Percentiles rank a stretch among this genome's conserved stretches.
These are phyloP conservation scores for Falcunculus frontatus DNA, from an alignment of 2,113 vertebrate species.

Conservation along the genomic window DNA sequence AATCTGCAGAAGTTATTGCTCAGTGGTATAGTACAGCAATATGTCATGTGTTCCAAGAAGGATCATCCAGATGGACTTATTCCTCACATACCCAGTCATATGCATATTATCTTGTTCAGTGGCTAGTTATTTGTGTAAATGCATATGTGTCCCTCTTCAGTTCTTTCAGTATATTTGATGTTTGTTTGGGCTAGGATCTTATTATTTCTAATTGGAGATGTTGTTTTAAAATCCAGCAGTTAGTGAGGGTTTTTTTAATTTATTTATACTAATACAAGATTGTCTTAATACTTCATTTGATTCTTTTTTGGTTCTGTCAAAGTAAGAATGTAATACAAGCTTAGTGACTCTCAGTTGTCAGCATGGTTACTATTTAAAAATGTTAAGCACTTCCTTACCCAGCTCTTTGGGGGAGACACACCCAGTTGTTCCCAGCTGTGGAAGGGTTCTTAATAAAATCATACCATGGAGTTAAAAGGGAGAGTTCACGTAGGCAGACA, in stretches of 20 bases:
- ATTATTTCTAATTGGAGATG: neutral
- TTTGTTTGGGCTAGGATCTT: neutral
- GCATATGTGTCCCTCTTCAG: neutral
- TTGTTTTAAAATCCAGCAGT: neutral
- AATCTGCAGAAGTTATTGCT: constrained; percentile 42
- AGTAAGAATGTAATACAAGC: constrained; percentile 24
- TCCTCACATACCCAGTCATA: neutral
- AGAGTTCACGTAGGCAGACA: neutral
- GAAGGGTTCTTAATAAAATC: neutral
- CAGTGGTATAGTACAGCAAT: neutral
- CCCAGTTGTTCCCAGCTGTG: constrained; percentile 44
- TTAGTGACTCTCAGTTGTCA: constrained; percentile 41
- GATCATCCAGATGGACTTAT: neutral
- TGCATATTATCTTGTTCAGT: neutral
- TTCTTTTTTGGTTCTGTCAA: neutral
- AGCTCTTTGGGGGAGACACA: neutral
- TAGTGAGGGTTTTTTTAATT: neutral
- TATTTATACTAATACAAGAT: neutral
- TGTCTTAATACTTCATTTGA: neutral
- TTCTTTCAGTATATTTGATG: neutral
- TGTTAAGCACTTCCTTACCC: constrained; percentile 23
- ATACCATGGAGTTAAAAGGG: neutral
- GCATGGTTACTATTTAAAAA: constrained; percentile 63
- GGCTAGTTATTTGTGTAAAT: neutral
- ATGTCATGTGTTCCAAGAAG: constrained; percentile 19